These are phyloP conservation scores for Thalpophila matura DNA, from an alignment of 2,888 invertebrate genomes.

Conservation along the genomic window DNA sequence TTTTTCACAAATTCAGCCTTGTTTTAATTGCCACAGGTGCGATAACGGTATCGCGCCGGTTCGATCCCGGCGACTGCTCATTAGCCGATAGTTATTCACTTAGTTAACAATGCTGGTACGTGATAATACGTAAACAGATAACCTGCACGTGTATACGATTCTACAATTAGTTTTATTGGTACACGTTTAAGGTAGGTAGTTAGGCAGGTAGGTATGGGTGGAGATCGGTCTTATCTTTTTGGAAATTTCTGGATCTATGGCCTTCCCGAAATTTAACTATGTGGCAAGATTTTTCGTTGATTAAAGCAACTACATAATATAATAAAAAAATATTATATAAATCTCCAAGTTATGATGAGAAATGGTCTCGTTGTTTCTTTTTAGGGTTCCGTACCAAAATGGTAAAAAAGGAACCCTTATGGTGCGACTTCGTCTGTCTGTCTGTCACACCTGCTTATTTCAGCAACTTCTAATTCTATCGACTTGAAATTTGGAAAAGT, in stretches of 20 bases:
- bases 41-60: conserved; percentile 61
- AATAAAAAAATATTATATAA: too few relatives aligned
- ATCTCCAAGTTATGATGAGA: too few relatives aligned
- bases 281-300: too few relatives aligned
- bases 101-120: conserved; percentile 73
- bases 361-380: too few relatives aligned
- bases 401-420: too few relatives aligned
- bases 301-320: too few relatives aligned
- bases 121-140: conserved; percentile 59
- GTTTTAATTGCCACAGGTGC: conserved; percentile 60
- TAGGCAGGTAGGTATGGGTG: neutral
- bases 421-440: too few relatives aligned
- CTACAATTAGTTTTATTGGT: conserved; percentile 47
- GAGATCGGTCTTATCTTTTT: conserved; percentile 2
- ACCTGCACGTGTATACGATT: conserved; percentile 41
- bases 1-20: conserved; percentile 46
- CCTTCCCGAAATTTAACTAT: too few relatives aligned
- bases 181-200: neutral
- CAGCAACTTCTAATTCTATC: too few relatives aligned
- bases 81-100: conserved; percentile 85
- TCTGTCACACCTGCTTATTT: too few relatives aligned
- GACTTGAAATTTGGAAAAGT: too few relatives aligned
- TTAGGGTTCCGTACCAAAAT: too few relatives aligned
- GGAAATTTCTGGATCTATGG: neutral
- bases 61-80: conserved; percentile 76